Conservation (phyloP, 2,113 vertebrate species). For the Amia ocellicauda region DNA sequence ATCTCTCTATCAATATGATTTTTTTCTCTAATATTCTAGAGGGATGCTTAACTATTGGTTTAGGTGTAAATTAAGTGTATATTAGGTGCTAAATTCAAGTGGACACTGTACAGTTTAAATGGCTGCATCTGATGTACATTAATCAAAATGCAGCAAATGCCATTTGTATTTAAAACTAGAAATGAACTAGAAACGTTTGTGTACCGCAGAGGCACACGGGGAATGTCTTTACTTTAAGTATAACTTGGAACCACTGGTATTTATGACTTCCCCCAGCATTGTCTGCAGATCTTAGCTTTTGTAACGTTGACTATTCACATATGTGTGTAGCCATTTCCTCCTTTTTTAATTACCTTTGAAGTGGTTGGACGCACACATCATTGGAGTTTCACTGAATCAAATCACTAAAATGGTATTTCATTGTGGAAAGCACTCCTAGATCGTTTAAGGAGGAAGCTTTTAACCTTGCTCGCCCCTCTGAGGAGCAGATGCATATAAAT, state of each 20-base stretch:
- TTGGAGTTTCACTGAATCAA: slow-evolving; percentile 26
- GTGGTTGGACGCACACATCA: slow-evolving; percentile 21
- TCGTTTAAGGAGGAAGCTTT: slow-evolving; percentile 44
- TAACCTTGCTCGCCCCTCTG: not conserved
- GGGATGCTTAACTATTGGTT: no score
- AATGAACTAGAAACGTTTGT: no score
- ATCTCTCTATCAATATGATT: no score
- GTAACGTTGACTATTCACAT: slow-evolving; percentile 41
- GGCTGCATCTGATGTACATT: no score
- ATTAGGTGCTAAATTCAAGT: no score
- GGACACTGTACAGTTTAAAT: no score
- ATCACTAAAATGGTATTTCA: slow-evolving; percentile 15
- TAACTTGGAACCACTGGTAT: slow-evolving; percentile 49
- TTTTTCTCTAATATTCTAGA: no score
- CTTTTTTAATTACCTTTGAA: slow-evolving; percentile 23
- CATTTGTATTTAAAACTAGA: no score
- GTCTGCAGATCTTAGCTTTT: slow-evolving; percentile 30
- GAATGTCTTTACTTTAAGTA: slow-evolving; percentile 13
- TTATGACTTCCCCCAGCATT: slow-evolving; percentile 50
- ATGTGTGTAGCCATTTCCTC: slow-evolving; percentile 33
- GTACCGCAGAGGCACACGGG: slow-evolving; percentile 13
- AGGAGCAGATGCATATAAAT: slow-evolving; percentile 45
- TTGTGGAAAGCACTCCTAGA: slow-evolving; percentile 19
- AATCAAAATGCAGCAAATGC: no score
- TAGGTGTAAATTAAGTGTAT: no score